Evolutionary conservation across 1,140 invertebrate species (phyloP).

Genomic region (Brachystomella parvula): DNA sequence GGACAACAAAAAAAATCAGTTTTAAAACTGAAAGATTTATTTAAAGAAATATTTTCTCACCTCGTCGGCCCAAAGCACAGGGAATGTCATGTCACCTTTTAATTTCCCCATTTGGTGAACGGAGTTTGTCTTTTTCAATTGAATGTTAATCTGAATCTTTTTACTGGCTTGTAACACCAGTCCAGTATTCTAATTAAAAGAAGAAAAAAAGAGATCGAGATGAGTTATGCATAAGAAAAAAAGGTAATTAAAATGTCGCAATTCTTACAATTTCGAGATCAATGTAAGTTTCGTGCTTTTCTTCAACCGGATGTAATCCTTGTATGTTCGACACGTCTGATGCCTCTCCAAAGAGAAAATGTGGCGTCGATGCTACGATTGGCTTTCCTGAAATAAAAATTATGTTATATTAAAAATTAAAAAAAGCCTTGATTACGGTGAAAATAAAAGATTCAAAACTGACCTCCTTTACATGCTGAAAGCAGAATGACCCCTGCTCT

Average conservation of each 20-base stretch:
- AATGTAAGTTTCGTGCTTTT: conserved; percentile 62
- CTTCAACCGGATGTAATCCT: conserved; percentile 60
- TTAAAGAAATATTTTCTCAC: conserved; percentile 35
- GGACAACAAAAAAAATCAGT: not conserved
- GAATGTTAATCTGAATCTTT: conserved; percentile 50
- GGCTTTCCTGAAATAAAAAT: conserved; percentile 49
- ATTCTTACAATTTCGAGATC: conserved; percentile 64
- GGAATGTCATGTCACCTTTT: conserved; percentile 46
- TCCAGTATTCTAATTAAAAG: conserved; percentile 45
- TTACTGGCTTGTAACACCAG: conserved; percentile 47
- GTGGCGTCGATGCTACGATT: conserved; percentile 64
- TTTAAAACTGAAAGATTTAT: too few species aligned
- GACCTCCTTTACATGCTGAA: conserved; percentile 48
- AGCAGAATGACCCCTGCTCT: conserved; percentile 63
- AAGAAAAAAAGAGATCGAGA: not conserved
- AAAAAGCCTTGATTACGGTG: not conserved
- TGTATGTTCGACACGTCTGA: conserved; percentile 49
- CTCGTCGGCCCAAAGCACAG: conserved; percentile 52
- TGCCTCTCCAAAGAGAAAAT: conserved; percentile 55
- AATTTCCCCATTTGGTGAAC: conserved; percentile 44
- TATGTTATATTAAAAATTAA: not conserved
- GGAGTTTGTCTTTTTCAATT: conserved; percentile 42
- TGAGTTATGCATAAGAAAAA: not conserved
- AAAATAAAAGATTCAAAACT: not conserved
- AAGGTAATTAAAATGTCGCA: not conserved